Base-by-base conservation (phyloP, 1,140 invertebrate genomes). In the Brachystomella parvula region DNA sequence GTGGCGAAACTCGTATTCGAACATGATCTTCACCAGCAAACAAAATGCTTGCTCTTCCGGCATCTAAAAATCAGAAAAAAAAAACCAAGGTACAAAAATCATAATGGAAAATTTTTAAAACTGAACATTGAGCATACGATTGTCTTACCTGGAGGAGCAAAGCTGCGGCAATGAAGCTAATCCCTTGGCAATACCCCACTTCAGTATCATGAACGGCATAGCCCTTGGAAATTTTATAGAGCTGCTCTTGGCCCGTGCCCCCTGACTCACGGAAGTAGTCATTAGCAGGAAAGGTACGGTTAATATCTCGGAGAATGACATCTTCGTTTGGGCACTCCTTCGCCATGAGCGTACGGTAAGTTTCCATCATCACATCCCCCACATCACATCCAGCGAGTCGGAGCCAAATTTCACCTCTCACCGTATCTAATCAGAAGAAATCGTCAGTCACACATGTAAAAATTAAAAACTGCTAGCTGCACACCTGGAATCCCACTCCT, bases 11-110 rank as follows among this genome's bases (percentile, higher is more conserved):
- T 89, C 88, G 77, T 99, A 99, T 60, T 94, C 88, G 76, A 94
- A 97, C 96, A 99, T 99, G 6, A 99, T 86, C 74, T 93, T 89
- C 1, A 98, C 92, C 47, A 99, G 78, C 3, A 99, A 87, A 78
- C 92, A 94, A 79, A 99, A 99, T 0, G 96, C 94, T 83, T 99
- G 94, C 77, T 99, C 96, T 81, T 99, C 96, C 0, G 96, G 96
- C 94, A 99, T 98, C 92, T 98, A 76, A 3, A 80, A 79, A 70
- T 67, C 63, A 26, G 6, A 56, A 26, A 26, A 56, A 56, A 17
- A 56, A 12, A 6, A 56, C 24, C n/a, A 30, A 30, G 3, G 6
- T 62, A 56, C 19, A 26, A 26, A 44, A 39, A 12, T 62, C 9
- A 12, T 17, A n/a, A 56, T 12, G 26, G 26, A 24, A 56, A 24